Conservation (phyloP, 2,888 invertebrate species). For the Lithophane semibrunnea region DNA sequence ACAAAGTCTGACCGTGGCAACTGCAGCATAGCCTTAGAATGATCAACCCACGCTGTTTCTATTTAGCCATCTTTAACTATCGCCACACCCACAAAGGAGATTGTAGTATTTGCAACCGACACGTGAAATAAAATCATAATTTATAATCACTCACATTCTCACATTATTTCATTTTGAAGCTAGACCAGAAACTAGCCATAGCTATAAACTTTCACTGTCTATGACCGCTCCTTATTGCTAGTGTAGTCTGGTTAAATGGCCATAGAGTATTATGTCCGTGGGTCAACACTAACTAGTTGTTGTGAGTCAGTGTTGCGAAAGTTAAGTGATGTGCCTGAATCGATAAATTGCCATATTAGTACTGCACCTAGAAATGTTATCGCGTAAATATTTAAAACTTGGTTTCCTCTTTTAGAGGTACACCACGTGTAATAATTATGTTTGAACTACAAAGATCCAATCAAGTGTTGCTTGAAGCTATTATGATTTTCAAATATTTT, state of each 20-base stretch:
- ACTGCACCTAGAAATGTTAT: not conserved
- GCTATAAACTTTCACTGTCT: conserved; percentile 52
- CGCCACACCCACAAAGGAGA: conserved; percentile 34
- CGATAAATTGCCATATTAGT: conserved; percentile 7
- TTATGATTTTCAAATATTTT: not conserved
- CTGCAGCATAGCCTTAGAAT: not conserved
- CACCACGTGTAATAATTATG: not conserved
- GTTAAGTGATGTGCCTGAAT: conserved; percentile 45
- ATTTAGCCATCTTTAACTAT: not conserved
- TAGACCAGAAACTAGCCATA: conserved; percentile 21
- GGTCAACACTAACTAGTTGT: conserved; percentile 43
- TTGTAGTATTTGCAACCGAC: conserved; percentile 13
- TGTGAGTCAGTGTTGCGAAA: conserved; percentile 49
- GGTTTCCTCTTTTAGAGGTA: not conserved
- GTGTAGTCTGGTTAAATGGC: conserved; percentile 38
- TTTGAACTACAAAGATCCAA: not conserved
- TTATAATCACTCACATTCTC: conserved; percentile 32
- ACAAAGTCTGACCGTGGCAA: not conserved
- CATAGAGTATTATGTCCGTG: conserved; percentile 41
- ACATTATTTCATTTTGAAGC: conserved; percentile 35
- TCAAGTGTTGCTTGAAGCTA: not conserved
- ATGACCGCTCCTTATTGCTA: conserved; percentile 35
- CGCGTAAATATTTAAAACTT: conserved; percentile 9
- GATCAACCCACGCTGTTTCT: not conserved
- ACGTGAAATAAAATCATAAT: conserved; percentile 41